These are phyloP conservation scores for Taxidea taxus DNA, from an alignment of 2,113 vertebrate genomes.

Conservation along the genomic window DNA sequence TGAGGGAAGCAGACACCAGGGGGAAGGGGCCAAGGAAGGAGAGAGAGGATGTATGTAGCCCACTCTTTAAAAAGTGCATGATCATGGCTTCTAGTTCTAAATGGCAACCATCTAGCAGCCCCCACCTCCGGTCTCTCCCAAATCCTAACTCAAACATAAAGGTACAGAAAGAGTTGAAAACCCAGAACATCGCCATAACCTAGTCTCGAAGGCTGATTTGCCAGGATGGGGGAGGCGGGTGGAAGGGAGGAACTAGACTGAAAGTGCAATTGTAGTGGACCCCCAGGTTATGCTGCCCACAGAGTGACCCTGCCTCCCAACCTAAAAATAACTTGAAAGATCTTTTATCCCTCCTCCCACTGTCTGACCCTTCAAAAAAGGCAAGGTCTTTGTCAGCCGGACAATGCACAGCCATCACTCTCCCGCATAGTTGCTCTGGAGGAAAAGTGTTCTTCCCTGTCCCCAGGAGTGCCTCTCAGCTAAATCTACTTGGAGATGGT, in stretches of 20 bases:
- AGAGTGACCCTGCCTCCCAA: constrained; percentile 13
- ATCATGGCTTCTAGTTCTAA: neutral
- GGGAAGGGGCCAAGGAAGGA: neutral
- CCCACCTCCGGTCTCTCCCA: neutral
- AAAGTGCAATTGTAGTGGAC: constrained; percentile 1
- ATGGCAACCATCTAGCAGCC: neutral
- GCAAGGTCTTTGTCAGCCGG: constrained; percentile 48
- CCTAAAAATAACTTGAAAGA: constrained; percentile 73
- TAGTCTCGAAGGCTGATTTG: neutral
- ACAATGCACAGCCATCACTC: neutral
- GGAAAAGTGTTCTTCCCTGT: neutral
- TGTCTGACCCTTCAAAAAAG: constrained; percentile 31
- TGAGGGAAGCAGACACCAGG: neutral
- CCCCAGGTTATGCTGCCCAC: constrained; percentile 29
- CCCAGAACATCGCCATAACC: neutral
- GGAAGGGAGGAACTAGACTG: neutral
- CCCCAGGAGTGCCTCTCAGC: neutral
- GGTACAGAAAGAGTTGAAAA: neutral
- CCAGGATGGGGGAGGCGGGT: neutral
- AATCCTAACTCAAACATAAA: neutral
- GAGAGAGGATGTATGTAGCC: neutral
- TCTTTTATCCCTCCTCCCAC: constrained; percentile 28
- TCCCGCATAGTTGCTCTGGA: neutral
- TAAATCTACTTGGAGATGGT: neutral
- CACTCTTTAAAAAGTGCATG: neutral